Conservation (phyloP, 2,113 vertebrate species). For the Petroica traversi region DNA sequence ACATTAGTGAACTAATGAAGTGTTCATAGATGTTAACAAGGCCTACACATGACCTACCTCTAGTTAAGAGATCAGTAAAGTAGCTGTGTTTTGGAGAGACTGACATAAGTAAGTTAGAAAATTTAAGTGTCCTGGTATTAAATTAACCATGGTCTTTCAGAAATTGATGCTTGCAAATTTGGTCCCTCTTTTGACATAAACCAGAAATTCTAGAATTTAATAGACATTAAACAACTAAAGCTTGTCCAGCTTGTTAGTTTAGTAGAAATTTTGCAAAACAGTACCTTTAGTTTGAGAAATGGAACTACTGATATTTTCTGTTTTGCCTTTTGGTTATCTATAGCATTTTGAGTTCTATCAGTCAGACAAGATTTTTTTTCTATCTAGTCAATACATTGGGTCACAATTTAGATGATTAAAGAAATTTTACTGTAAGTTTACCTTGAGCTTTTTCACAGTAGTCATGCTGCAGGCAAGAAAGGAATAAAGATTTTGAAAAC, state of each 20-base stretch:
- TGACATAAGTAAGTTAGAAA: constrained; percentile 3
- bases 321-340: background rate
- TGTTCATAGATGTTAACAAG: constrained; percentile 43
- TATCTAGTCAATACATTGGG: background rate
- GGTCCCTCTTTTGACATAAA: background rate
- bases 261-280: background rate
- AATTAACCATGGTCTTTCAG: constrained; percentile 28
- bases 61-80: constrained; percentile 45
- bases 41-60: constrained; percentile 66
- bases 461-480: background rate
- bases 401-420: background rate
- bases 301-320: background rate
- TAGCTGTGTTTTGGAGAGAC: constrained; percentile 40
- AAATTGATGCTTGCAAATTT: constrained; percentile 10
- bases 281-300: background rate
- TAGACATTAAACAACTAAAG: background rate
- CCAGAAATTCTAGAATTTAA: background rate
- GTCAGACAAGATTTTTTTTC: background rate
- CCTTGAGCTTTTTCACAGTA: background rate
- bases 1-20: constrained; percentile 28
- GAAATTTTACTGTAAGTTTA: constrained; percentile 19
- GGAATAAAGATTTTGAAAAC: background rate
- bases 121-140: constrained; percentile 18
- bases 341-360: background rate
- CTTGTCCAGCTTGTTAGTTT: background rate